Evolutionary conservation across 2,113 vertebrate genomes (phyloP), one percentile per base, ranked within the genome.

Genomic region (Plotosus lineatus): DNA sequence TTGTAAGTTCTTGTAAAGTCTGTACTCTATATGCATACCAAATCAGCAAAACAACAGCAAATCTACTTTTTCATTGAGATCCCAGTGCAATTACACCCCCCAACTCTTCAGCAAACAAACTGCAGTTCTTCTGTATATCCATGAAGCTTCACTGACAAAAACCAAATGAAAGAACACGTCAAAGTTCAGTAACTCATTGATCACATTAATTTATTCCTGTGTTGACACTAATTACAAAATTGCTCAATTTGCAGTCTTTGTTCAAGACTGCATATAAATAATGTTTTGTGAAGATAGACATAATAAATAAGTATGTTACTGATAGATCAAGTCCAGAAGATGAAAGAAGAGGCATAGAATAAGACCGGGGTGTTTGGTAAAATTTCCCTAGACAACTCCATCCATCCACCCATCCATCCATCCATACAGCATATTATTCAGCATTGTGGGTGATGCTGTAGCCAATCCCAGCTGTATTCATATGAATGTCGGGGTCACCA

Each of bases 181-280:
- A n/a, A 53, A 33, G 8, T 66, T 78, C 65, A 78, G 42, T 68
- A 53, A 78, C 48, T 66, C 33, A 53, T 38, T 78, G 77, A 53
- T 50, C 33, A 36, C 8, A 17, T 36, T 78, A 44, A 68, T 68
- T 68, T 55, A 14, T 53, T 21, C 19, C 50, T 56, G 21, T 56
- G 73, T 56, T 40, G 31, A 19, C 55, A 14, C 61, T 78, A 53
- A 68, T 68, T 78, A 51, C 33, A 23, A 26, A 68, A 61, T 66
- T n/a, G 60, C 38, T 77, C 28, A 31, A 23, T 77, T 77, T 63
- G 55, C n/a, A 65, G 15, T 26, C 9, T 55, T 75, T 53, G 36
- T 53, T 53, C 5, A 0, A 36, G 56, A 6, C 58, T 46, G 60
- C 61, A 36, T 60, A 53, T 58, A 42, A 56, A 21, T 31, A 50